Evolutionary conservation across 37 sponge, comb jelly and placozoan genomes (phyloP), one percentile per base, ranked within the genome.

Genomic region (Halisarca cf. caerulea): DNA sequence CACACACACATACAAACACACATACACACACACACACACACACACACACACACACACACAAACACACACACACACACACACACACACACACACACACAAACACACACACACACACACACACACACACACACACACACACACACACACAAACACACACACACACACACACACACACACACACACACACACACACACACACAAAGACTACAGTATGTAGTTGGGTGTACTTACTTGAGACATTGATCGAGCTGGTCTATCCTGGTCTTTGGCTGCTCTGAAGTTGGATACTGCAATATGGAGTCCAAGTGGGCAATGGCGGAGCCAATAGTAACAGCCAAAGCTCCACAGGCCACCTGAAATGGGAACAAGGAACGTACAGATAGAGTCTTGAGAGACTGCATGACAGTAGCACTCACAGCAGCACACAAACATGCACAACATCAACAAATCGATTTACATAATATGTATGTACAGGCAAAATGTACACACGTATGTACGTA

Each of bases 11-110:
- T 34, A 68, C 69, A 68, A 28, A 30, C 69, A 68, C 34, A 30
- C 69, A 30, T 34, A 68, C 69, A 68, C 34, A 68, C 69, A 30
- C 69, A 68, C 34, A 30, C 64, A 62, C 64, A 62, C 23, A 62
- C 30, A 23, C 6, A 62, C 25, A 27, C 6, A 30, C n/a, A n/a
- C n/a, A n/a, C n/a, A n/a, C n/a, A n/a, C n/a, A n/a, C n/a, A n/a
- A n/a, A n/a, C 15, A 30, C 64, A 62, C 64, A 62, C 23, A 62
- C 30, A 23, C 6, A 62, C 25, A 27, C 6, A 30, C 69, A 68
- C 28, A 68, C 69, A 30, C 69, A 47, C 6, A 47, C 51, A 14
- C 51, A 47, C 11, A 47, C 51, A 47, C 9, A 47, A 47, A 47
- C 6, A 11, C 11, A 47, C 51, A 47, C 51, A 6, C 6, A 47